Evolutionary conservation across 2,797 vertebrate species (phyloP), one percentile per base, ranked within the genome.

Genomic region (Antrozous pallidus): DNA sequence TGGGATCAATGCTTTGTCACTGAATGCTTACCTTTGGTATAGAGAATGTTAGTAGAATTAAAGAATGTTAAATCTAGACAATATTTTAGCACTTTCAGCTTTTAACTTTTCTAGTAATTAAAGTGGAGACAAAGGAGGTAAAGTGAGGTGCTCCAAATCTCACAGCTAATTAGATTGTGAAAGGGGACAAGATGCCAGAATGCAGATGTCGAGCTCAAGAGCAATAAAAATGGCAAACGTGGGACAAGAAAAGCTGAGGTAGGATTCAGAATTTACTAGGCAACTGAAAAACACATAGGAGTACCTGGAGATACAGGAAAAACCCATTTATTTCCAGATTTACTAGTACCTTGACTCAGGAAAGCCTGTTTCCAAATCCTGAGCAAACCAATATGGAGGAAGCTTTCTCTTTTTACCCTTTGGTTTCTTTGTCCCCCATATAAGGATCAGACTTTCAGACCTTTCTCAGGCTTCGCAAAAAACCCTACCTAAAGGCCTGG

Each of bases 21-120:
- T 40, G 12, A 73, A 77, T 78, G 56, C 65, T 75, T 42, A 61
- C 38, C 18, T 82, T 92, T 71, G 2, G 13, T 47, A 47, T 54
- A 42, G 26, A 67, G n/a, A 81, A 38, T 82, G 69, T 88, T 89
- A 33, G 26, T 7, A 69, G 22, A 80, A 51, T 54, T 75, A 61
- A 69, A 71, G 47, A 58, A 84, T 58, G 36, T 38, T 78, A 67
- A 88, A 45, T 90, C 18, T 93, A 54, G 14, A n/a, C 82, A 90
- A 54, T 80, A 58, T 8, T 33, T 49, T 31, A 28, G 12, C 7
- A 80, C 45, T 75, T 90, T 69, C 33, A 58, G 6, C n/a, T 58
- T 88, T 75, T 77, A 89, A 90, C 92, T 94, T 82, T 71, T 77
- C 65, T 77, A n/a, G 6, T 42, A 89, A 65, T 87, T 16, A 81